These are phyloP conservation scores for Labroides dimidiatus DNA, from an alignment of 2,797 vertebrate species.

Conservation along the genomic window DNA sequence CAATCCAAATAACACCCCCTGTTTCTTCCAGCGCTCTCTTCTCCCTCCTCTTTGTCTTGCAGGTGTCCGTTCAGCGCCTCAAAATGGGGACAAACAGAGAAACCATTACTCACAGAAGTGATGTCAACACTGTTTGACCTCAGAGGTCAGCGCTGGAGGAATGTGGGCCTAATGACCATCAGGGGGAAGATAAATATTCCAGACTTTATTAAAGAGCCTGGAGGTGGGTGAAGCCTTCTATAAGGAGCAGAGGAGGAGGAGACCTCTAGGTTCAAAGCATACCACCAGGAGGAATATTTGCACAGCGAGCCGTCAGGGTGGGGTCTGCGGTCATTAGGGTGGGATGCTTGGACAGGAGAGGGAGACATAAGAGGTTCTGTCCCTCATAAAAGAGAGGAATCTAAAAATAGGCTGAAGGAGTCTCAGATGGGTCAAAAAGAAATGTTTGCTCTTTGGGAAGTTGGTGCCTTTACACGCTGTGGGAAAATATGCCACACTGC, in stretches of 20 bases:
- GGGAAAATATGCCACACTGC: constrained; percentile 11
- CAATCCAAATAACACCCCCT: constrained; percentile 58
- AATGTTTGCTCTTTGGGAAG: constrained; percentile 50
- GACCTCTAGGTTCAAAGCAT: constrained; percentile 72
- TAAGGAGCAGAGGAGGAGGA: constrained; percentile 19
- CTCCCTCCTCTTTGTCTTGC: constrained; percentile 61
- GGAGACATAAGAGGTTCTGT: constrained; percentile 50
- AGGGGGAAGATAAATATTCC: constrained; percentile 70
- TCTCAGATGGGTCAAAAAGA: neutral
- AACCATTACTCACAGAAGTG: constrained; percentile 64
- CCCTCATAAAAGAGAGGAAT: constrained; percentile 53
- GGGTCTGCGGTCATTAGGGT: constrained; percentile 54
- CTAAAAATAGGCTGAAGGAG: constrained; percentile 56
- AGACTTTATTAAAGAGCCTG: constrained; percentile 59
- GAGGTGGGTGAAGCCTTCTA: constrained; percentile 39
- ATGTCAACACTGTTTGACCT: constrained; percentile 66
- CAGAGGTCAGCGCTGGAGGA: constrained; percentile 51
- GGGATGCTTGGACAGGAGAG: constrained; percentile 47
- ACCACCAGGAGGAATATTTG: constrained; percentile 48
- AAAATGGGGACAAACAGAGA: constrained; percentile 75
- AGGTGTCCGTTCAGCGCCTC: constrained; percentile 65
- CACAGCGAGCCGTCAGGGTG: constrained; percentile 59
- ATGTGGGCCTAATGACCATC: constrained; percentile 66
- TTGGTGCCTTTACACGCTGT: constrained; percentile 28
- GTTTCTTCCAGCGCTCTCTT: constrained; percentile 15